Evolutionary conservation across 2,113 vertebrate genomes (phyloP), one percentile per base, ranked within the genome.

Genomic region (Mesoclemmys tuberculata): DNA sequence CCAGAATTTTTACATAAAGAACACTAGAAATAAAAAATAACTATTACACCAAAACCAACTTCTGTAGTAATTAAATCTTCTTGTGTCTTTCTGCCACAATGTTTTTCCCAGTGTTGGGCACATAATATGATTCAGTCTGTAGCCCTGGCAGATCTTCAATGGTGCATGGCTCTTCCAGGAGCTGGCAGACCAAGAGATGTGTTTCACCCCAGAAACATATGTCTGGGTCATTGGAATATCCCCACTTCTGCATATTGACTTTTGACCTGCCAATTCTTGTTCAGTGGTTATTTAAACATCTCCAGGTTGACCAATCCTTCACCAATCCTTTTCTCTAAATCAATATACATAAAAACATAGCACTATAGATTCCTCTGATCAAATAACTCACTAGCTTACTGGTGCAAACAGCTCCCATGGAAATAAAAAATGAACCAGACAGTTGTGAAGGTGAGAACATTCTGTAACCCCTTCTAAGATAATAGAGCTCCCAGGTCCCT

Each of bases 361-460:
- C 86, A 96, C 68, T 96, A 44, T 35, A 56, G 83, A 87, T 87
- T 77, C 19, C n/a, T 92, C 75, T 89, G 8, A 41, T 91, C 56
- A 74, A 41, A 18, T 88, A 74, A 41, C 24, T 56, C 35, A 5
- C 1, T 31, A 80, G 41, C 31, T 92, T 19, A 55, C n/a, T 1
- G 0, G 3, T 71, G 48, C 77, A 82, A 71, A 78, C 2, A 2
- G 35, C 10, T 93, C 82, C 84, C 77, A 71, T 12, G 44, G 11
- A 61, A 88, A 93, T 35, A 1, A 8, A 71, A 85, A 92, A 82
- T 0, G 0, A 77, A 91, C 29, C 8, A 9, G 8, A 88, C 56
- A 77, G 52, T 89, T 82, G 78, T 27, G 77, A 13, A 85, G 26
- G 48, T 24, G 92, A 75, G 55, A 18, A 10, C 12, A 38, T 41